Base-by-base conservation (phyloP, 2,113 vertebrate genomes). In the Eurypyga helias region DNA sequence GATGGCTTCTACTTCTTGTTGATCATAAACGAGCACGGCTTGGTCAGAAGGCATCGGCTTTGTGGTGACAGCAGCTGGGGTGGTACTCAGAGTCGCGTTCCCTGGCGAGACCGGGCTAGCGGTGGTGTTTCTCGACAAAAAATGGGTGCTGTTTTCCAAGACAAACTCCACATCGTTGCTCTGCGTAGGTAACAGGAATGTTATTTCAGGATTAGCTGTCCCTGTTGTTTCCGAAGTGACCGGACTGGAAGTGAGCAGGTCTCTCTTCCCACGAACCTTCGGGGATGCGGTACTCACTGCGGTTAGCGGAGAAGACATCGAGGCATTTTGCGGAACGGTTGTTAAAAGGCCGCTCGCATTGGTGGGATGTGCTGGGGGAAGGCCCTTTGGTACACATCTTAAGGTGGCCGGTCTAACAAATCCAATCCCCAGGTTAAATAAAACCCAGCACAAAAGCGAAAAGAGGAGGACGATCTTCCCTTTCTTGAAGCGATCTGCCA, bases 401-500 rank as follows among this genome's bases (percentile, higher is more conserved):
- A 99, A 98, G 70, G 98, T 98, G 7, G 99, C 99, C 6, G 99
- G 99, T 87, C 98, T 98, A 80, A 99, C 99, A 62, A 99, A 99
- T 38, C 99, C 99, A 3, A 99, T 99, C 73, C 99, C 99, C 78
- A 98, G 97, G 97, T 99, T 99, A 96, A 99, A 99, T 51, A 99
- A 92, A 97, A 99, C 96, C 99, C 99, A 99, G 97, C 99, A 99
- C 4, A 99, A 70, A 36, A 99, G 99, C 0, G 99, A 99, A 49
- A 99, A 99, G 89, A 99, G 98, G 66, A 99, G 98, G 66, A 99
- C 98, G 0, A 96, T 98, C 95, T 99, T 99, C 28, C 99, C 99
- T 91, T 99, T 99, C 97, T 96, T 98, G 97, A 99, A 99, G 86
- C 99, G 99, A 97, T 99, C 99, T 3, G 99, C 99, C 78, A 99